Conservation (phyloP, 2,113 vertebrate genomes). For the Heloderma charlesbogerti region DNA sequence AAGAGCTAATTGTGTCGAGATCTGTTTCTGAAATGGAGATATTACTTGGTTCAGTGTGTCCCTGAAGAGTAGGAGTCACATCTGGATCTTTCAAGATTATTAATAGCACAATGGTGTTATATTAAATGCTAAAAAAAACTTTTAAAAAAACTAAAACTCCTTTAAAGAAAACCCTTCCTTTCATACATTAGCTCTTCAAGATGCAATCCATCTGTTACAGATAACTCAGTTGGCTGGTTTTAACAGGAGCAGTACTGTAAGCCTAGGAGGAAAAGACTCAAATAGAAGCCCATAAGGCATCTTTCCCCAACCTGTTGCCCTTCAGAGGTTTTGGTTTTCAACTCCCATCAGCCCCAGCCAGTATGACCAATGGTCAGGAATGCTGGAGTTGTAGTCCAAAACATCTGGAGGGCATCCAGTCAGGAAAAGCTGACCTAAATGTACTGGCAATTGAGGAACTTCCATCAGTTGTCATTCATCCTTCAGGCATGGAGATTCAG, state of each 20-base stretch:
- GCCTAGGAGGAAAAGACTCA: not conserved
- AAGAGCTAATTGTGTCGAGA: not conserved
- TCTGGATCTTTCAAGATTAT: conserved; percentile 26
- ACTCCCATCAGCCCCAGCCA: too few species aligned
- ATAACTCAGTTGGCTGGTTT: not conserved
- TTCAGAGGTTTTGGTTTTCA: too few species aligned
- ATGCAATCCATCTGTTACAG: not conserved
- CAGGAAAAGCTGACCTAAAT: not conserved
- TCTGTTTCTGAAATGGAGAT: not conserved
- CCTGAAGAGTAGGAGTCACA: conserved; percentile 7
- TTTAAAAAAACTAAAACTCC: not conserved
- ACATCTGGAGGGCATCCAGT: too few species aligned
- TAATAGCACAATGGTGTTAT: not conserved
- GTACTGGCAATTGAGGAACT: not conserved
- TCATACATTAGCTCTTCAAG: not conserved
- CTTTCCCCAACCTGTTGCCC: too few species aligned
- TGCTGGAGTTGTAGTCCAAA: too few species aligned
- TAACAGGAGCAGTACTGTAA: not conserved
- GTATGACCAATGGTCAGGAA: too few species aligned
- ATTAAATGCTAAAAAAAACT: not conserved
- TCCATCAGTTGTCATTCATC: not conserved
- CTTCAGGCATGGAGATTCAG: not conserved
- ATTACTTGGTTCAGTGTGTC: not conserved
- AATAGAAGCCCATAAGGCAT: too few species aligned
- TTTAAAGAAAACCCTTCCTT: not conserved